Evolutionary conservation across 2,797 vertebrate species (phyloP).

Genomic region (Coreius guichenoti): DNA sequence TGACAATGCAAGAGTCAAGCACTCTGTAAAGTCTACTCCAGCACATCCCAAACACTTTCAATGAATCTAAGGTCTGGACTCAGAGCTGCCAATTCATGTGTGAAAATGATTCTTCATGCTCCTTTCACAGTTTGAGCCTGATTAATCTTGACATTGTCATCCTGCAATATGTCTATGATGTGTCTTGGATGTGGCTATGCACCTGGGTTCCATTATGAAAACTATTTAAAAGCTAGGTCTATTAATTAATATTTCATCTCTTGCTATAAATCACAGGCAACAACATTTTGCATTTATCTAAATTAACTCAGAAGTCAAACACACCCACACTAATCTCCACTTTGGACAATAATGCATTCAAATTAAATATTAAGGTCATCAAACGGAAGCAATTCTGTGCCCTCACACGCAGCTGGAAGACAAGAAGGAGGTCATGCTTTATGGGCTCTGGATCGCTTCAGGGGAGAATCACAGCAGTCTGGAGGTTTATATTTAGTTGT

Average conservation of each 20-base stretch:
- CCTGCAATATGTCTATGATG: no score
- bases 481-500: conserved; percentile 27
- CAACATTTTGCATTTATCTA: conserved; percentile 10
- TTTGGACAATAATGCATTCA: conserved; percentile 53
- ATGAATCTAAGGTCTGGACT: no score
- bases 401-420: background rate
- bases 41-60: no score
- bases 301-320: conserved; percentile 36
- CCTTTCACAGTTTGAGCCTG: no score
- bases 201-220: background rate
- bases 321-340: conserved; percentile 39
- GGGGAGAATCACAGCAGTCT: conserved; percentile 10
- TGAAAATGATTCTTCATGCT: no score
- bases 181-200: background rate
- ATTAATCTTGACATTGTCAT: no score
- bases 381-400: conserved; percentile 36
- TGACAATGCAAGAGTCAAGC: no score
- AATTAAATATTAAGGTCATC: conserved; percentile 52
- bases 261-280: background rate
- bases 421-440: conserved; percentile 32
- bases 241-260: background rate
- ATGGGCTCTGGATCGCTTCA: conserved; percentile 1
- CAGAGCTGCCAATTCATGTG: no score
- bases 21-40: no score
- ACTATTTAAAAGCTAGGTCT: background rate